Conservation (phyloP, 2,113 vertebrate species). For the Oreochromis spilurus region DNA sequence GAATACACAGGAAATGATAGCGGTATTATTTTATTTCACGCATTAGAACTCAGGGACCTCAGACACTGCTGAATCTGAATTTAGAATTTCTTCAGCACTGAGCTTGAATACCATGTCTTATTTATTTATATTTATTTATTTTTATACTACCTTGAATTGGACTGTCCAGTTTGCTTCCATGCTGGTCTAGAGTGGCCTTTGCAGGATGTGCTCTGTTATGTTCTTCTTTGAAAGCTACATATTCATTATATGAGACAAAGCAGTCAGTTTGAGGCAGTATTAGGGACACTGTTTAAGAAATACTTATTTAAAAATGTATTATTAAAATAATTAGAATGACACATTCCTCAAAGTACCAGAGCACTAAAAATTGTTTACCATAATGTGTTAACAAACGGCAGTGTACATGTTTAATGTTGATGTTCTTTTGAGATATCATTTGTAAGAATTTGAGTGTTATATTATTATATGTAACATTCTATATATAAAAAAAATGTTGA, state of each 20-base stretch:
- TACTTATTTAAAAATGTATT: background rate
- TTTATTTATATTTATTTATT: background rate
- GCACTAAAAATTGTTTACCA: background rate
- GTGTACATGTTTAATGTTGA: background rate
- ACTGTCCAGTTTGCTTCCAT: background rate
- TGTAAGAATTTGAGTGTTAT: background rate
- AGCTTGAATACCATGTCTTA: background rate
- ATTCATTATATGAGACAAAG: background rate
- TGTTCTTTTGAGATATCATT: background rate
- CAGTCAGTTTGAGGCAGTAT: background rate
- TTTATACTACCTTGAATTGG: background rate
- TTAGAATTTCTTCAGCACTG: background rate
- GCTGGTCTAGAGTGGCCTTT: background rate
- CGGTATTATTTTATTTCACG: background rate
- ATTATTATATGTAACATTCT: background rate
- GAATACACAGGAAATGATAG: background rate
- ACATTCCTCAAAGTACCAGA: background rate
- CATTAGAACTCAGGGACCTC: background rate
- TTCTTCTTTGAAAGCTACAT: background rate
- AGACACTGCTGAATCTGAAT: background rate
- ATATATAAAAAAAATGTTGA: background rate
- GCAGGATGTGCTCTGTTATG: background rate
- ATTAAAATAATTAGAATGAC: background rate
- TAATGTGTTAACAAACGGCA: background rate
- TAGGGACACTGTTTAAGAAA: background rate